Evolutionary conservation across 2,113 vertebrate genomes (phyloP).

Genomic region (Aegypius monachus): DNA sequence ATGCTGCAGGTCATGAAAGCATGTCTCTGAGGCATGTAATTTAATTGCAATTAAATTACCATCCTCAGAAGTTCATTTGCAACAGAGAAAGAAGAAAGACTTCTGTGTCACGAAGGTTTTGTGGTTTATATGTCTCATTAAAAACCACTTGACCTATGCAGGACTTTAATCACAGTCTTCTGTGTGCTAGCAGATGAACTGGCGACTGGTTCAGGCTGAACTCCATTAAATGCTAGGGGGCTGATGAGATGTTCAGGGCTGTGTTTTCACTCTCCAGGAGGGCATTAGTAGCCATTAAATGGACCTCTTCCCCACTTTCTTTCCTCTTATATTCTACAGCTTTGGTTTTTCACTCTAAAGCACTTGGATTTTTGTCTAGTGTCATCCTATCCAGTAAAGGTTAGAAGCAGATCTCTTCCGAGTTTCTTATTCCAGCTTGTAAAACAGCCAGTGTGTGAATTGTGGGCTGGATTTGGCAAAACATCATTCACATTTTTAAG

Average conservation of each 20-base stretch:
- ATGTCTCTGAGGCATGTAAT: neutral
- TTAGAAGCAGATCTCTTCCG: neutral
- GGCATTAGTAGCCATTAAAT: neutral
- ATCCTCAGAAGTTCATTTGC: neutral
- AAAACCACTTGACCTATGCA: neutral
- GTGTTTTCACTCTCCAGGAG: neutral
- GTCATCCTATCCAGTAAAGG: neutral
- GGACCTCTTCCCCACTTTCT: neutral
- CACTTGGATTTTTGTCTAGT: neutral
- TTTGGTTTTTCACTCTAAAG: neutral
- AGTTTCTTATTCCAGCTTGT: neutral
- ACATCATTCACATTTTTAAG: neutral
- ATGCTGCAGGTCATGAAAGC: neutral
- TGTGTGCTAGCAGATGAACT: neutral
- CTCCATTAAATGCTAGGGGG: neutral
- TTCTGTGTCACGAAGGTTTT: neutral
- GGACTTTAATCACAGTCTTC: neutral
- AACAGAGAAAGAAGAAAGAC: neutral
- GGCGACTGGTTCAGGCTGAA: neutral
- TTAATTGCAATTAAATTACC: neutral
- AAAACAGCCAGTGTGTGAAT: neutral
- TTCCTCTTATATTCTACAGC: neutral
- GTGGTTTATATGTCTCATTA: neutral
- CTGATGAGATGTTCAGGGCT: neutral
- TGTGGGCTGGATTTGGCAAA: neutral